Evolutionary conservation across 2,797 vertebrate genomes (phyloP), one percentile per base, ranked within the genome.

Genomic region (Prunella strophiata): DNA sequence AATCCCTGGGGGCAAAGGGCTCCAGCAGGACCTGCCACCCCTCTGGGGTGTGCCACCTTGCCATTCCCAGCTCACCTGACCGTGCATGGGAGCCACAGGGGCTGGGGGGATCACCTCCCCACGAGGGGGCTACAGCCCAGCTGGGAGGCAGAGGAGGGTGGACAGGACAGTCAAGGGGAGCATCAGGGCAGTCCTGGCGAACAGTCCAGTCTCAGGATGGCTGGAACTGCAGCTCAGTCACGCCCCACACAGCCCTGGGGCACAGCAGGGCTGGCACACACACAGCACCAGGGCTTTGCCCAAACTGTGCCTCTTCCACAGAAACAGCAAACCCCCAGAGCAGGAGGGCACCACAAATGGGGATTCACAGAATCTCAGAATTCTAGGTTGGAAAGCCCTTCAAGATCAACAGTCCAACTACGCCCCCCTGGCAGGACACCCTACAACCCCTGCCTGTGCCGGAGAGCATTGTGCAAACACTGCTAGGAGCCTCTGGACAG

Each of bases 401-500:
- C n/a, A n/a, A n/a, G n/a, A 66, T 36, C 50, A 57, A 4, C 36
- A n/a, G 23, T 29, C 23, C 72, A 27, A 8, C 17, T 32, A n/a
- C n/a, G n/a, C n/a, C n/a, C n/a, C n/a, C n/a, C 58, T 47, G 12
- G 4, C 25, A 72, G 45, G 13, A 40, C 29, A 71, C 7, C 58
- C 29, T 34, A 32, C 26, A 47, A 2, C 3, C 22, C 47, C 73
- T 32, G 4, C 26, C 13, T 54, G 30, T 47, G 13, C 66, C 34
- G 54, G 34, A 23, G 26, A 59, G 22, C 1, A 0, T 5, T 40
- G 15, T 15, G 20, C 72, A 47, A 65, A 40, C 0, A 0, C 25
- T 47, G 9, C 47, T 25, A n/a, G 23, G 34, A 54, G 34, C n/a
- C 11, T 78, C 47, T 36, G 51, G 18, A n/a, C 72, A 77, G 66